These are phyloP conservation scores for Samia ricini DNA, from an alignment of 1,140 invertebrate genomes.

Conservation along the genomic window DNA sequence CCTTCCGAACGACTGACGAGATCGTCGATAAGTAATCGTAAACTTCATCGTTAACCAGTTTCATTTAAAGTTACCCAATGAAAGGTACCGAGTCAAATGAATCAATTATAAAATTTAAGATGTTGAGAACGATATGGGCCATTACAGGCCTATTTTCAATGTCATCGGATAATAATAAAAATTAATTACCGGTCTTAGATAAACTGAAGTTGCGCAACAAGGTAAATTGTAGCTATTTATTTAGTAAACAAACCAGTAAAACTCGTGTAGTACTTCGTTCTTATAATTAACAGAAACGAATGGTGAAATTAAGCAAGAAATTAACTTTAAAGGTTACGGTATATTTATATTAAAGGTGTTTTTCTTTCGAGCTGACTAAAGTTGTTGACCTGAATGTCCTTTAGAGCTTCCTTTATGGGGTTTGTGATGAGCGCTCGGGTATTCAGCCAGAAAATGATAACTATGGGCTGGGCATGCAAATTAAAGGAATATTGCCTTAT, in stretches of 20 bases:
- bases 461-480: too few relatives aligned
- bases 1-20: conserved; percentile 18
- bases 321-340: too few relatives aligned
- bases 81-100: neutral
- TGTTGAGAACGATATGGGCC: neutral
- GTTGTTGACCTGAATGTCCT: too few relatives aligned
- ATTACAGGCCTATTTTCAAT: neutral
- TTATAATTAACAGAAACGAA: neutral
- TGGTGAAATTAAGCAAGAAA: neutral
- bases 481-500: too few relatives aligned
- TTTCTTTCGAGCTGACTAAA: too few relatives aligned
- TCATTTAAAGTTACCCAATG: neutral
- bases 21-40: conserved; percentile 22
- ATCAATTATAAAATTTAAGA: neutral
- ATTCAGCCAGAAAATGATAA: too few relatives aligned
- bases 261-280: neutral
- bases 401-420: too few relatives aligned
- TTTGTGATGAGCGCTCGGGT: too few relatives aligned
- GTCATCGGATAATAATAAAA: neutral
- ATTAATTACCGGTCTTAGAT: neutral
- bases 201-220: neutral
- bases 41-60: neutral
- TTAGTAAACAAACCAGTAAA: neutral
- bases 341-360: too few relatives aligned
- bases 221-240: neutral